Evolutionary conservation across 1,140 invertebrate genomes (phyloP), one percentile per base, ranked within the genome.

Genomic region (Harpegnathos saltator): DNA sequence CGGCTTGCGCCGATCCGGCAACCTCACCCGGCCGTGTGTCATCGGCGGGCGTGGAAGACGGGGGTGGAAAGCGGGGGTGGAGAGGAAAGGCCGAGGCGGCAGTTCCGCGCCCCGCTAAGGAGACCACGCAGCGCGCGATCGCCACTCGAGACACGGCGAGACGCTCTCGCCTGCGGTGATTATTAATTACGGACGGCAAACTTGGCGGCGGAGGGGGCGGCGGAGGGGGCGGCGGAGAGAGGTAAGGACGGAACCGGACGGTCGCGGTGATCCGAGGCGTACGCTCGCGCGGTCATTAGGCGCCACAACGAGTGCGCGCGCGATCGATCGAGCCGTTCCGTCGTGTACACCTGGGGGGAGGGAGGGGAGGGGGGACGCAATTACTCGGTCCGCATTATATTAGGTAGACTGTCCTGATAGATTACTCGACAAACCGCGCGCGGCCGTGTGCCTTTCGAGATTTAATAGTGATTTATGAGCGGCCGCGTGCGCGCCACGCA

Each of bases 391-490:
- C n/a, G n/a, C 87, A 84, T 91, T 90, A 86, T 90, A 90, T 90
- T 84, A 90, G 83, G 58, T 86, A 85, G 84, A 91, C 85, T 81
- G 74, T 84, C 82, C 89, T 93, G 92, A 93, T 92, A 91, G 92
- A 93, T 92, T 92, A 91, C 91, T 91, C 83, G 89, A 92, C 90
- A 89, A 91, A 85, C 87, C 86, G 84, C 84, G 84, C 84, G 77
- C 71, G 90, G 84, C 87, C 81, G 84, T 87, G 75, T 87, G 75
- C 89, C 90, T 87, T 91, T 89, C 87, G 91, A 92, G 91, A 91
- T 92, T 93, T 92, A 93, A 93, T 92, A 90, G 89, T 93, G 92
- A 93, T 93, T 92, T 92, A 93, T 91, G 91, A 86, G 88, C 69
- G 26, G 14, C 26, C 22, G 9, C 33, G 17, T 44, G 24, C 52